Base-by-base conservation (phyloP, 2,888 invertebrate genomes). In the Brachyopa scutellaris region DNA sequence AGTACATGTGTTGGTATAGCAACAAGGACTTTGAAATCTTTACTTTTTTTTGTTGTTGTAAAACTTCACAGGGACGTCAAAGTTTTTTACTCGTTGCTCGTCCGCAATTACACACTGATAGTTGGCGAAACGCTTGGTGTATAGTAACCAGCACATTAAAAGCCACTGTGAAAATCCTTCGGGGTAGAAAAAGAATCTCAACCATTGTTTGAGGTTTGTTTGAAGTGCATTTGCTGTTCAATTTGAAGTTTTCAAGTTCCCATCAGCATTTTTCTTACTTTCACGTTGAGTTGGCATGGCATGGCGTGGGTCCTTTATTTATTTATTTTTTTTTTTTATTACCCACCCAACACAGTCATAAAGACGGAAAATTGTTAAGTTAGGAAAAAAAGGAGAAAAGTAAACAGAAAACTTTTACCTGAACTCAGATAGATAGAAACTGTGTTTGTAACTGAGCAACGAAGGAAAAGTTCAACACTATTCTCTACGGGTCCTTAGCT, bases 221-320 rank as follows among this genome's bases (percentile, higher is more conserved):
- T 67, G 33, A 67, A 74, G 49, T 74, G 66, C 66, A 66, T 29
- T 66, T 74, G 55, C 57, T 74, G 55, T 66, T 13, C 49, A 55
- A 31, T 55, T 40, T 31, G 15, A 5, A 42, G 42, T 29, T 59
- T 42, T 38, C n/a, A 4, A 42, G 40, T 19, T 13, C 3, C 40
- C 19, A 40, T 17, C 40, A 40, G 36, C 15, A 11, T 38, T 38
- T 38, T 38, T n/a, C 26, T 13, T 21, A 11, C 19, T 9, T 5
- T 13, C 23, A 36, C 17, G 21, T n/a, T 23, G 7, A 29, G 29
- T 29, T 59, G 13, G 7, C 31, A 11, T n/a, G n/a, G n/a, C n/a
- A n/a, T n/a, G n/a, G n/a, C n/a, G n/a, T n/a, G n/a, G n/a, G n/a
- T n/a, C n/a, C n/a, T n/a, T n/a, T n/a, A n/a, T n/a, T n/a, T n/a